These are phyloP conservation scores for Yponomeuta evonymella DNA, from an alignment of 2,888 invertebrate species.

Conservation along the genomic window DNA sequence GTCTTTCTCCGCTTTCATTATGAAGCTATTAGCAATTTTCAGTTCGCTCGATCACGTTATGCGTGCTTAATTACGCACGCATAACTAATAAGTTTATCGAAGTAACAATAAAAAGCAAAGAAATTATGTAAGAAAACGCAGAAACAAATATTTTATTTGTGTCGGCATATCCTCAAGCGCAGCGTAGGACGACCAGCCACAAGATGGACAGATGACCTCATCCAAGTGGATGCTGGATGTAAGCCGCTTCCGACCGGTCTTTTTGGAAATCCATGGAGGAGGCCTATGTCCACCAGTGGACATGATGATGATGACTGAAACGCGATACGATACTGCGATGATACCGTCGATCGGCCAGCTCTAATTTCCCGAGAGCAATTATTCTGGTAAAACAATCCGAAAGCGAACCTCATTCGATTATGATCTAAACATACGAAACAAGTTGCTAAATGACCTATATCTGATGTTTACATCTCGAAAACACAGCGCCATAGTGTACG, in stretches of 20 bases:
- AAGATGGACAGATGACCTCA: no score
- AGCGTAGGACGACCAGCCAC: no score
- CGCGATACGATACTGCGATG: neutral
- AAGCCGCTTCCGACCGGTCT: no score
- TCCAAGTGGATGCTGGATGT: no score
- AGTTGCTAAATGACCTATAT: slow-evolving; percentile 45
- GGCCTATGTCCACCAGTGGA: no score
- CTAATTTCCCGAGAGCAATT: neutral
- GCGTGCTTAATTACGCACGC: neutral
- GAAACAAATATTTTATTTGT: neutral
- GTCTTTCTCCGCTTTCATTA: neutral
- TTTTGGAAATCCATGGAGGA: no score
- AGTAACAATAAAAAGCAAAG: neutral
- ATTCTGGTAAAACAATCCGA: neutral
- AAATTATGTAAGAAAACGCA: neutral
- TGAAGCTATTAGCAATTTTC: neutral
- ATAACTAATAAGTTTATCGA: neutral
- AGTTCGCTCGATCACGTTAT: neutral
- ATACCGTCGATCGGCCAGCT: neutral
- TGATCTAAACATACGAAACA: slow-evolving; percentile 4
- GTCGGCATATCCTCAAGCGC: no score
- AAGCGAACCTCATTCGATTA: slow-evolving; percentile 1
- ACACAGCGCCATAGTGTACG: neutral
- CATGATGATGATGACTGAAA: no score
- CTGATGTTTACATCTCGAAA: slow-evolving; percentile 54